Evolutionary conservation across 2,113 vertebrate genomes (phyloP).

Genomic region (Cyanistes caeruleus): DNA sequence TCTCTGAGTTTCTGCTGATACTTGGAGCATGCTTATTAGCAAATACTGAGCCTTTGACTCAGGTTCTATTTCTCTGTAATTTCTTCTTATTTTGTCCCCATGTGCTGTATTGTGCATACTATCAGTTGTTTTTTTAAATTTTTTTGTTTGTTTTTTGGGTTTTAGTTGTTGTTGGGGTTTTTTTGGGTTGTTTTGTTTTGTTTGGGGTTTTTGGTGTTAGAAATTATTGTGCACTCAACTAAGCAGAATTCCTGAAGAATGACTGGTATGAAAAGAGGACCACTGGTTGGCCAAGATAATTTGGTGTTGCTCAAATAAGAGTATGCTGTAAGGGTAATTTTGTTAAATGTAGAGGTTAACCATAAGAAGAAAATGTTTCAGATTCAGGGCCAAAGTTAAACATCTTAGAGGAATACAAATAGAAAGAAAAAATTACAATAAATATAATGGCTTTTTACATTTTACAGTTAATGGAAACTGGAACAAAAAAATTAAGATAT

Average conservation of each 20-base stretch:
- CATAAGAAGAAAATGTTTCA: neutral
- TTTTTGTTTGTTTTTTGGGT: neutral
- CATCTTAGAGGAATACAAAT: fast-evolving
- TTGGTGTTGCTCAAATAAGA: neutral
- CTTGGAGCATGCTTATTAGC: neutral
- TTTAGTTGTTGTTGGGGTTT: too few relatives aligned
- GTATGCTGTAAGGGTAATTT: neutral
- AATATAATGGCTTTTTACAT: neutral
- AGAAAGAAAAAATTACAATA: neutral
- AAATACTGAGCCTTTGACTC: neutral
- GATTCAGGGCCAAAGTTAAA: neutral
- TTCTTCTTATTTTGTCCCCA: neutral
- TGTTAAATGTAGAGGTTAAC: neutral
- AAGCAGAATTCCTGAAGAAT: neutral
- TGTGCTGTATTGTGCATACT: neutral
- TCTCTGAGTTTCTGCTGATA: neutral
- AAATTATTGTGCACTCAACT: neutral
- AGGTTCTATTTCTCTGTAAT: neutral
- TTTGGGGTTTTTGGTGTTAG: neutral
- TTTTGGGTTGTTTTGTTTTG: neutral
- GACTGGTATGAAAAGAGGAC: neutral
- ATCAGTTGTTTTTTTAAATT: neutral
- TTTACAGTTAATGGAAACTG: neutral
- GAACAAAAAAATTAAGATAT: neutral
- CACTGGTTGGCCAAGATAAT: neutral